Conservation (phyloP, 2,113 vertebrate species). For the Monopterus albus region DNA sequence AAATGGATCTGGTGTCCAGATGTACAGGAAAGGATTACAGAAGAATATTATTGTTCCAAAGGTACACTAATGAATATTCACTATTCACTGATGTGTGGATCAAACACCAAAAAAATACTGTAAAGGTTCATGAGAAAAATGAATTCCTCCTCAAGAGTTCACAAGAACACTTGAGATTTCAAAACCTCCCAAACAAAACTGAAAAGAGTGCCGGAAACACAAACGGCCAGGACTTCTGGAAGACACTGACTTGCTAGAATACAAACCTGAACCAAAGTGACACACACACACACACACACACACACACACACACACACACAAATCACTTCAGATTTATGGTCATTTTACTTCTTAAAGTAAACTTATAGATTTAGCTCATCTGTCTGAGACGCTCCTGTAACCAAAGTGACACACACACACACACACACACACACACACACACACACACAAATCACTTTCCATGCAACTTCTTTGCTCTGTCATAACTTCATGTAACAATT, state of each 20-base stretch:
- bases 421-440: too few species aligned
- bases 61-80: constrained; percentile 19
- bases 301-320: too few species aligned
- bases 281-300: too few species aligned
- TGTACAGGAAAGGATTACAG: constrained; percentile 20
- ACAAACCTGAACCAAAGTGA: neutral
- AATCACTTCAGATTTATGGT: too few species aligned
- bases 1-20: constrained; percentile 33
- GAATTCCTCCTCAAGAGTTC: neutral
- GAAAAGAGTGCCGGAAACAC: neutral
- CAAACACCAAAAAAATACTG: neutral
- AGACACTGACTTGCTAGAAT: neutral
- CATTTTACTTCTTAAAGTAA: too few species aligned
- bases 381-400: too few species aligned
- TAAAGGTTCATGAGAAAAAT: neutral
- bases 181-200: constrained; percentile 25
- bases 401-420: too few species aligned
- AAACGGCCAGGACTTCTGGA: neutral
- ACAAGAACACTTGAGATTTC: constrained; percentile 21
- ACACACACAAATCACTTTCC: too few species aligned
- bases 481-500: constrained; percentile 32
- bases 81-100: neutral
- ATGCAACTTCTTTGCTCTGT: neutral
- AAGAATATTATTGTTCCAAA: neutral
- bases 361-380: too few species aligned